These are phyloP conservation scores for Aegithalos caudatus DNA, from an alignment of 2,113 vertebrate species.

Conservation along the genomic window DNA sequence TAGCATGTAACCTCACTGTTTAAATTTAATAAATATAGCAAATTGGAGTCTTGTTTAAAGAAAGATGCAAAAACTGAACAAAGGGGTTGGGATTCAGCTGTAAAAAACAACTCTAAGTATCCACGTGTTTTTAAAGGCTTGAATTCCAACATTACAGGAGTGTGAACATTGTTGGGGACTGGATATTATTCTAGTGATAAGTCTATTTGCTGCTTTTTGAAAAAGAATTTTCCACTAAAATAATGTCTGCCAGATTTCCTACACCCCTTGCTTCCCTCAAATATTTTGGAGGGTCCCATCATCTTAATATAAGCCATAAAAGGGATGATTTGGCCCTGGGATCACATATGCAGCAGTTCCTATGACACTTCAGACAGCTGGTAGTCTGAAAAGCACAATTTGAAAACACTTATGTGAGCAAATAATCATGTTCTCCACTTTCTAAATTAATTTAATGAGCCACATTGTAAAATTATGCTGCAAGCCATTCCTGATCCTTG, in stretches of 20 bases:
- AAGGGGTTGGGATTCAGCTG: background rate
- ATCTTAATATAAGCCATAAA: background rate
- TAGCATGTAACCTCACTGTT: background rate
- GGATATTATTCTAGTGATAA: background rate
- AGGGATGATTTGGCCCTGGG: background rate
- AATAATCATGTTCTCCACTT: background rate
- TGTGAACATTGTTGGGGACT: background rate
- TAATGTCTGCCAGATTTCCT: background rate
- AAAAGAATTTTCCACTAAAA: background rate
- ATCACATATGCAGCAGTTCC: background rate
- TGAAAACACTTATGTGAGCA: background rate
- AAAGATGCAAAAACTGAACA: background rate
- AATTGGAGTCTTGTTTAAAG: background rate
- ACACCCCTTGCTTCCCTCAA: background rate
- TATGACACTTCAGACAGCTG: background rate
- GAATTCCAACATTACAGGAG: background rate
- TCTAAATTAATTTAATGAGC: background rate
- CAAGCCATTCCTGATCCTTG: background rate
- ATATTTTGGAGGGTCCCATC: background rate
- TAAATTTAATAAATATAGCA: background rate
- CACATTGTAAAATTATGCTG: background rate
- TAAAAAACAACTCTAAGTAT: background rate
- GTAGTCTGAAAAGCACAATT: background rate
- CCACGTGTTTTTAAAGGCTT: background rate
- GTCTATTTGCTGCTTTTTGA: background rate